Evolutionary conservation across 2,888 invertebrate genomes (phyloP), one percentile per base, ranked within the genome.

Genomic region (Spatulosminthurus flaviceps): DNA sequence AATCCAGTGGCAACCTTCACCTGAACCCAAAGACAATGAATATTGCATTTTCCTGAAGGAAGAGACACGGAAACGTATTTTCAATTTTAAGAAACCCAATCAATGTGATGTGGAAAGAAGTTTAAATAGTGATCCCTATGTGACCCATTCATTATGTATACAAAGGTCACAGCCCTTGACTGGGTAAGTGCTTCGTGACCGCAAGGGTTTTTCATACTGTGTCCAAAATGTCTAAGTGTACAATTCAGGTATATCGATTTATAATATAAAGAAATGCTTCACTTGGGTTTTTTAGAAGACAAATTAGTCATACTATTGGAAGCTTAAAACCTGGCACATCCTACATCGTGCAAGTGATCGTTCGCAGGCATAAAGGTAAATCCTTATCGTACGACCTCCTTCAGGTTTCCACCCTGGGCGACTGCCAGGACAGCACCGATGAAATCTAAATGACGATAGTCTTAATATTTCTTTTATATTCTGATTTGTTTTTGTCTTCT

Each of bases 331-430:
- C 90, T 0, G 90, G 90, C 13, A 88, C 88, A 82, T 88, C 88
- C 43, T 91, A 91, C 83, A 88, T 90, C 61, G 88, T 91, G 21
- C 91, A 91, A 86, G 89, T 91, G 13, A 91, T 90, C 0, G 89
- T 90, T 1, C 89, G 89, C 81, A 89, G 91, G 79, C 88, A 88
- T 66, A 89, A 89, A 85, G 90, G 90, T 24, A 90, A 89, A 84
- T 88, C 90, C 1, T 85, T 91, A 71, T 90, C 91, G 0, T 91
- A 91, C 85, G 89, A 91, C 86, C 87, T 91, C 28, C 87, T 91
- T 7, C 88, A 89, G 82, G 88, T 89, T 4, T 86, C 87, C 79
- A 90, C 89, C 1, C 87, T 88, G 82, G 24, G 26, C 13, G 26
- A 42, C 2, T 76, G 76, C n/a, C 9, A 9, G 51, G 51, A 51